Conservation (phyloP, 2,113 vertebrate genomes). For the Rallus limicola region DNA sequence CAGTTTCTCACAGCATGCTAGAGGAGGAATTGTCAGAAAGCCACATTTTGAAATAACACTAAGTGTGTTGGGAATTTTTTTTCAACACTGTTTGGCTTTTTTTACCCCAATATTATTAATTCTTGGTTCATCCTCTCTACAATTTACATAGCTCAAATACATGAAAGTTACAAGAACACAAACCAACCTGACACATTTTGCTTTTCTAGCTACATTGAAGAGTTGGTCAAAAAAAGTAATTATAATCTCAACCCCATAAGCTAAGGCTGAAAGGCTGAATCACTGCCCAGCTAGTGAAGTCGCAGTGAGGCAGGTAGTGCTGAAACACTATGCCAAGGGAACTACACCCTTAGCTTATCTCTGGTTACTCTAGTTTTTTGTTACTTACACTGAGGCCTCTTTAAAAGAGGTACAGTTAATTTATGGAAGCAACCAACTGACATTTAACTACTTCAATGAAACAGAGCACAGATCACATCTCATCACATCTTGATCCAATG, state of each 20-base stretch:
- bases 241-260: background rate
- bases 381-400: background rate
- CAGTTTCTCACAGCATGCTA: background rate
- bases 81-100: background rate
- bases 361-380: background rate
- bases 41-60: background rate
- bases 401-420: conserved; percentile 34
- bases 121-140: background rate
- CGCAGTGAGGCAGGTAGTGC: background rate
- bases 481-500: conserved; percentile 66
- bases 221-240: background rate
- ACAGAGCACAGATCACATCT: conserved; percentile 44
- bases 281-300: background rate
- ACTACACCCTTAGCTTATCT: background rate
- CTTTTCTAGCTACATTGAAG: background rate
- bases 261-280: background rate
- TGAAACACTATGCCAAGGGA: background rate
- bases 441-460: conserved; percentile 59
- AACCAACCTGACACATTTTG: background rate
- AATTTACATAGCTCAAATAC: background rate
- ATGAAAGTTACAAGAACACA: background rate
- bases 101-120: background rate
- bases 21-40: background rate
- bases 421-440: conserved; percentile 54
- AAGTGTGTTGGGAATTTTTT: background rate